Percentiles rank a stretch among this genome's conserved stretches.
Conservation (phyloP, 1,140 invertebrate species). For the Camponotus floridanus region DNA sequence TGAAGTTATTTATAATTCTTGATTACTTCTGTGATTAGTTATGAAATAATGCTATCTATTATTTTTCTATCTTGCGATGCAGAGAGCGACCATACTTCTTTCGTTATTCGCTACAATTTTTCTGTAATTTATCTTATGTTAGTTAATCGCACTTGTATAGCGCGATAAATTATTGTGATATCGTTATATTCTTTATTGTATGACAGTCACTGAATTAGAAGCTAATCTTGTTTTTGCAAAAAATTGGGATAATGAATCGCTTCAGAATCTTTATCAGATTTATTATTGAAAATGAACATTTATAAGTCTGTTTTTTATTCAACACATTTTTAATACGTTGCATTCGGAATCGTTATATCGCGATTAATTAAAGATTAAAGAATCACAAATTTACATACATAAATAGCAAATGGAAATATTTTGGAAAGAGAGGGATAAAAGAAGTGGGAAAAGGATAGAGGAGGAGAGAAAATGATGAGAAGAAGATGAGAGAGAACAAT, state of each 20-base stretch:
- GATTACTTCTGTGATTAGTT: background rate
- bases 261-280: background rate
- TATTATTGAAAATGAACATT: background rate
- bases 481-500: background rate
- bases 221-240: background rate
- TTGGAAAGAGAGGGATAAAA: background rate
- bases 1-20: background rate
- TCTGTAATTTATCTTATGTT: background rate
- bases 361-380: background rate
- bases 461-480: no score
- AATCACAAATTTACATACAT: background rate
- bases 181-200: background rate
- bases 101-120: background rate
- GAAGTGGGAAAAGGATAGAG: no score
- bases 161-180: constrained; percentile 1
- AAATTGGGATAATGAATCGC: background rate
- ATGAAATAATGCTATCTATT: background rate
- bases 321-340: background rate
- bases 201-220: background rate
- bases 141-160: background rate
- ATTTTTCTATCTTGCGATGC: background rate
- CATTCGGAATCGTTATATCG: background rate
- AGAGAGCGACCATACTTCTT: background rate
- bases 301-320: background rate
- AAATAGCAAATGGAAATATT: background rate